Base-by-base conservation (phyloP, 2,888 invertebrate genomes). In the Tridacna gigas region DNA sequence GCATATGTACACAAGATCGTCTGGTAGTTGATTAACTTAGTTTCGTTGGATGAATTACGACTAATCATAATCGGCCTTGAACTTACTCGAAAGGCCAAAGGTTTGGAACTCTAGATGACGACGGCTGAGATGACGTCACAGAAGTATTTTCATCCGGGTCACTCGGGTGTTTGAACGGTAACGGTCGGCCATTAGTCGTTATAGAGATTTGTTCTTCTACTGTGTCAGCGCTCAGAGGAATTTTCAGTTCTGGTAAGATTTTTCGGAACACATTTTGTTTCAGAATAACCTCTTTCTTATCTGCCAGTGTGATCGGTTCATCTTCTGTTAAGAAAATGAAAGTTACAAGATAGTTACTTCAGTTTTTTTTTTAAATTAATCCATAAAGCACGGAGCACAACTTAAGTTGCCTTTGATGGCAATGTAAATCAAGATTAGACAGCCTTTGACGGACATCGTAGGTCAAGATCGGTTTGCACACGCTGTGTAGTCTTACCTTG, bases 201-300 rank as follows among this genome's bases (percentile, higher is more conserved):
- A 84, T 82, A 22, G 75, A 79, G 0, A 89, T 78, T 13, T 79
- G 76, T 12, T 84, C 86, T 20, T 81, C 82, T n/a, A 84, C 84
- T 11, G 77, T 80, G 20, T 82, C 81, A 18, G 82, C 77, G 13
- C 83, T 75, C 2, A 90, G 78, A 0, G 91, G 90, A 18, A 92
- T 83, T 25, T 84, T 82, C 12, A 91, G 48, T 75, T 92, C 91
- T 15, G 91, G 88, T 18, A 92, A 81, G 12, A 91, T 83, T 26
- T 89, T 82, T 20, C 91, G 82, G 86, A 88, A 89, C 47, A 88
- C 86, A 25, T 84, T 85, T 13, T 89, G 86, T 61, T 85, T 78
- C 5, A 86, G 75, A 25, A 80, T 76, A 15, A 90, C 79, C 25
- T 91, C 91, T 28, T 88, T 77, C 77, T 86, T 89, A 66, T 89